Conservation (phyloP, 2,888 invertebrate species). For the Epinotia ramella region DNA sequence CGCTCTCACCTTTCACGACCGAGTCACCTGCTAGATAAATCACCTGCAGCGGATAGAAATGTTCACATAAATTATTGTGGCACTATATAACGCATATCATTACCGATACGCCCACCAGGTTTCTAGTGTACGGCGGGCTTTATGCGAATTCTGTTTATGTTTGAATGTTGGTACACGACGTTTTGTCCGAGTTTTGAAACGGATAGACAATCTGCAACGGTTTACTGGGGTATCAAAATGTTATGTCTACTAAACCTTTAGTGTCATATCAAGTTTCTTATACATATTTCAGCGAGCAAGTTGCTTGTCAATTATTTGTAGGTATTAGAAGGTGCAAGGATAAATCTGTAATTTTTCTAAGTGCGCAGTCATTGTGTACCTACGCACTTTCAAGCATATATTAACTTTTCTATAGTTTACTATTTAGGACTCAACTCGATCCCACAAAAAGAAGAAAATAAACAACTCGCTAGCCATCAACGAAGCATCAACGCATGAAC, state of each 20-base stretch:
- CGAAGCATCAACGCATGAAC: conserved; percentile 2
- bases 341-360: neutral
- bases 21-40: conserved; percentile 73
- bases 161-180: conserved; percentile 31
- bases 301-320: neutral
- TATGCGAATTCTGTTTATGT: conserved; percentile 40
- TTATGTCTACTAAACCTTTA: conserved; percentile 3
- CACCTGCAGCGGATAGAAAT: conserved; percentile 63
- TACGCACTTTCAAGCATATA: neutral
- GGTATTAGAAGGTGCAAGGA: neutral
- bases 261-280: neutral
- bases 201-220: conserved; percentile 11
- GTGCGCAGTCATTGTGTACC: neutral
- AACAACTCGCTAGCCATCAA: conserved; percentile 1
- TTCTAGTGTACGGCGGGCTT: conserved; percentile 49
- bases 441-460: neutral
- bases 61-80: conserved; percentile 70
- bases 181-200: conserved; percentile 29
- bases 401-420: no score
- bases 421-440: neutral
- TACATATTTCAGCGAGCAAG: neutral
- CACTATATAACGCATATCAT: conserved; percentile 58
- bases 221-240: neutral
- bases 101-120: conserved; percentile 57
- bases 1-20: conserved; percentile 56